Evolutionary conservation across 2,113 vertebrate genomes (phyloP).

Genomic region (Ophiodon elongatus): DNA sequence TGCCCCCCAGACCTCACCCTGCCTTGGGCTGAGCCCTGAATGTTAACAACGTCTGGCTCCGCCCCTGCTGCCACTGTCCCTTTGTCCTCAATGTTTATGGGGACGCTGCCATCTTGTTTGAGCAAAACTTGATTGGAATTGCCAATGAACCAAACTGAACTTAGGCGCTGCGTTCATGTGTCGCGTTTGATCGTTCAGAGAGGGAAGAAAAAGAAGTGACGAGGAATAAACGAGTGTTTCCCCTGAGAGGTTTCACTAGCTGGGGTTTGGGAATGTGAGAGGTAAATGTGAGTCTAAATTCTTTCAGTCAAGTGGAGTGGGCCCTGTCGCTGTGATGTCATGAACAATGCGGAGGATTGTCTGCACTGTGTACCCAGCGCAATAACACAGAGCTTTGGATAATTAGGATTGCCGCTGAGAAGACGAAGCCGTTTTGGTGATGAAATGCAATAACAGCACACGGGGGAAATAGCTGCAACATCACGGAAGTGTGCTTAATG

Average conservation of each 20-base stretch:
- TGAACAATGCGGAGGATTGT: constrained; percentile 25
- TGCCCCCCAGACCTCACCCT: background rate
- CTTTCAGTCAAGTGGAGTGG: background rate
- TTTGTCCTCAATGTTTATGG: background rate
- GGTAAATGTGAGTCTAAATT: background rate
- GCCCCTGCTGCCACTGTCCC: too few relatives aligned
- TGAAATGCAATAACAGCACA: constrained; percentile 18
- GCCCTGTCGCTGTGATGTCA: background rate
- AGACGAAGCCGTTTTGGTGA: constrained; percentile 16
- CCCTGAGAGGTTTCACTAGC: background rate
- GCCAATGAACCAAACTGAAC: background rate
- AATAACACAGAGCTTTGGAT: constrained; percentile 41
- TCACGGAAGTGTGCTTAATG: accelerated
- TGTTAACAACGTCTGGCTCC: too few relatives aligned
- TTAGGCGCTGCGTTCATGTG: background rate
- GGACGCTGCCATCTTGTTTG: background rate
- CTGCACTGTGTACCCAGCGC: constrained; percentile 13
- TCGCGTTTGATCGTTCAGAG: too few relatives aligned
- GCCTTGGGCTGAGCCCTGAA: background rate
- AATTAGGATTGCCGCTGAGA: constrained; percentile 36
- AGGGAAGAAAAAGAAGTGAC: too few relatives aligned
- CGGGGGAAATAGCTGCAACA: constrained; percentile 24
- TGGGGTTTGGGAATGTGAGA: too few relatives aligned
- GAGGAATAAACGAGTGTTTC: background rate
- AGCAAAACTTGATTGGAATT: background rate